phyloP scores from a whole-genome alignment of 2,113 vertebrate species.

The Ophiodon elongatus region DNA sequence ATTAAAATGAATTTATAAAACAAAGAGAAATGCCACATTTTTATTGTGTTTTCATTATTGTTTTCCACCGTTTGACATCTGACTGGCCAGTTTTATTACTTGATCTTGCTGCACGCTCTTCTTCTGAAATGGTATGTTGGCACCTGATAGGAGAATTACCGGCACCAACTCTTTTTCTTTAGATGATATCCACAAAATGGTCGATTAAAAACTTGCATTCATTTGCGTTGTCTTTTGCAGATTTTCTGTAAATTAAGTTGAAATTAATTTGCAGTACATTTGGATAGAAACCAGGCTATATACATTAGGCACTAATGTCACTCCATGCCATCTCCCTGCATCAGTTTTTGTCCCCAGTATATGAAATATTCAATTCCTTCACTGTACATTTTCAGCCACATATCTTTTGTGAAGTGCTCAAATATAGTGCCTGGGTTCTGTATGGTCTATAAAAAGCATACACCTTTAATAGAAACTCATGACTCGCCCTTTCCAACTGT shows the following conservation, averaged over 20 bases:
- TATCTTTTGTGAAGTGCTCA: neutral
- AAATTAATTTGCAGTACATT: neutral
- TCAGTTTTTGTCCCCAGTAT: neutral
- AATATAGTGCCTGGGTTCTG: neutral
- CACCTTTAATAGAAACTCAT: neutral
- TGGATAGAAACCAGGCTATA: neutral
- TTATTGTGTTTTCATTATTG: neutral
- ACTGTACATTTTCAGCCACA: neutral
- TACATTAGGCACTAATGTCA: neutral
- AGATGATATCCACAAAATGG: neutral
- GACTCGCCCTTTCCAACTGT: neutral
- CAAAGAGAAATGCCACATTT: neutral
- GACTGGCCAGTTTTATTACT: neutral
- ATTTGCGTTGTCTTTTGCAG: neutral
- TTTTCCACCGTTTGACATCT: neutral
- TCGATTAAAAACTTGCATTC: neutral
- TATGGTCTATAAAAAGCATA: neutral
- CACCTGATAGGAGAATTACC: neutral
- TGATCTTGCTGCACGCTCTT: too few relatives aligned
- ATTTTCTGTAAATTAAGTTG: neutral
- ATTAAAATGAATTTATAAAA: neutral
- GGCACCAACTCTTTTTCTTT: neutral
- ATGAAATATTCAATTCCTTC: neutral
- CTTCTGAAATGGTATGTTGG: neutral
- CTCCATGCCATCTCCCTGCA: neutral